Evolutionary conservation across 2,888 invertebrate species (phyloP), one percentile per base, ranked within the genome.

Genomic region (Unio pictorum): DNA sequence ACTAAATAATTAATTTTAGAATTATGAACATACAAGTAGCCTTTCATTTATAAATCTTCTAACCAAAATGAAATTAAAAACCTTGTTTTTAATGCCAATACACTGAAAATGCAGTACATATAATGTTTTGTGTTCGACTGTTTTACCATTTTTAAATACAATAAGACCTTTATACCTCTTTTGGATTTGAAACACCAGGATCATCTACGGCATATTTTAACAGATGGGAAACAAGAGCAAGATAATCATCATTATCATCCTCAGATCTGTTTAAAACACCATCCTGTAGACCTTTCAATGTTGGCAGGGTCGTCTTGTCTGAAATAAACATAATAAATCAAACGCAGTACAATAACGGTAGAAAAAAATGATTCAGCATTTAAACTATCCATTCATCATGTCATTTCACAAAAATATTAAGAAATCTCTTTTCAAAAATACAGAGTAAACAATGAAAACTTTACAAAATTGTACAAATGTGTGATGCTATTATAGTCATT

Each of bases 181-280:
- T 87, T 18, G 88, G 87, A 71, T 88, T 88, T 3, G 97, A 4
- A 94, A 97, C 85, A 59, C 91, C 91, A 6, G 91, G 92, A 79
- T 98, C 97, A 76, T 96, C 96, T 68, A 97, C 95, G 63, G 97
- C 97, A 88, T 96, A 95, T 55, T 96, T 95, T 45, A 98, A 92
- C 34, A 98, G 92, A 89, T 97, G 96, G 17, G 95, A 95, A 91
- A 97, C 93, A 11, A 97, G 94, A 66, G 95, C 95, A 60, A 97
- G 91, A 74, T 97, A 91, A 70, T 91, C 91, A 84, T 96, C 96
- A 84, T 95, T 95, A 62, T 86, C 82, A 8, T 93, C 93, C 79
- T 94, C 94, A 86, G 94, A 94, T 85, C 95, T 94, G 68, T 95
- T 94, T 67, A 97, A 91, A 55, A 98, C 91, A 0, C 96, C 96